Evolutionary conservation across 2,797 vertebrate genomes (phyloP), one percentile per base, ranked within the genome.

Genomic region (Enteromius treurensis): DNA sequence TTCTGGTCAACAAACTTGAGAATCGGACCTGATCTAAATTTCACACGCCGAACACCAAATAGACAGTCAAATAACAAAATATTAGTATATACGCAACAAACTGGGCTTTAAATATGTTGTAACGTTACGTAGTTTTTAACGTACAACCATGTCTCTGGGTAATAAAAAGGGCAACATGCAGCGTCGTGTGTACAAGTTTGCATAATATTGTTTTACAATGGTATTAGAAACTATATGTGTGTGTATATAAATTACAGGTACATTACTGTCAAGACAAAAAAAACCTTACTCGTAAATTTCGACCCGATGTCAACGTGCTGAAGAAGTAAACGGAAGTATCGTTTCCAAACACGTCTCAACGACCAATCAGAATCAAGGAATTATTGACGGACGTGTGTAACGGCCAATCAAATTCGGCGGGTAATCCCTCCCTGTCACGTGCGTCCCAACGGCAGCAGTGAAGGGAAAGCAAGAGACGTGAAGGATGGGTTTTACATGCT

Each of bases 321-420:
- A n/a, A 15, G 8, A 29, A 40, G 60, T 62, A 69, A 29, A 40
- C 84, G 84, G 84, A 88, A 88, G 51, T 80, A 45, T 3, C 10
- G 26, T 10, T 82, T 76, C 81, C 21, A 60, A 40, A 53, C 26
- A 60, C 4, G 47, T 32, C 69, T 5, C 23, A 0, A 37, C 1
- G 13, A 21, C 86, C 87, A 88, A 88, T 87, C 42, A 49, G 2
- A 82, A 26, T 29, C 13, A 34, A 0, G 10, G 3, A n/a, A 10
- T 42, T n/a, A 0, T 74, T 86, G 87, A 87, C n/a, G 29, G 86
- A 86, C 79, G 40, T 0, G 34, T 26, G 0, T 49, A 14, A 19
- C 37, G 77, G 51, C 87, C 87, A 88, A 87, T 88, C 65, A 65
- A 5, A 77, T 62, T 65, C 3, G 14, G 55, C 11, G 17, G 26